A percentile compares a stretch with the other conserved stretches of the same genome.
Evolutionary conservation across 2,888 invertebrate species (phyloP).

Genomic region (Cloeon dipterum): DNA sequence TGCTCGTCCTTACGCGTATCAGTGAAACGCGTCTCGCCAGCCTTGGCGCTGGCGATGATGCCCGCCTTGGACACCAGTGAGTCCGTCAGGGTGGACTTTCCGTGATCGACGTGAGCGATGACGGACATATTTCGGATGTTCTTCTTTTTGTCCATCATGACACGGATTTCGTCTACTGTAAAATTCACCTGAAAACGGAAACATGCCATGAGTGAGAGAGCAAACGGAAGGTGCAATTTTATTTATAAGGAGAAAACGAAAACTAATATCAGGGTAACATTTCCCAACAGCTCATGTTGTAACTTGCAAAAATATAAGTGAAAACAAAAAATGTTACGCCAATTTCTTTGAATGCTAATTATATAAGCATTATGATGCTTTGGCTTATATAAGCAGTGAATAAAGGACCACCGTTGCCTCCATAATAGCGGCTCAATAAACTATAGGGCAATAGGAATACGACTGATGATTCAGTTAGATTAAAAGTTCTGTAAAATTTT

Average conservation of each 20-base stretch:
- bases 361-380: no score
- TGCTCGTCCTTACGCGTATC: constrained; percentile 99
- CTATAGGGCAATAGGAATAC: no score
- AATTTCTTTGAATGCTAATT: no score
- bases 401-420: no score
- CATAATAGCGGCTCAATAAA: no score
- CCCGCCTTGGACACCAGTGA: constrained; percentile 99
- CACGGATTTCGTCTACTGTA: constrained; percentile 98
- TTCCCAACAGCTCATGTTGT: no score
- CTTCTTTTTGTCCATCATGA: constrained; percentile 98
- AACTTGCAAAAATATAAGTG: no score
- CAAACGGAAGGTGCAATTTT: background rate
- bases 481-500: no score
- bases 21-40: constrained; percentile 97
- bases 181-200: constrained; percentile 78
- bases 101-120: constrained; percentile 99
- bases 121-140: constrained; percentile 99
- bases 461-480: no score
- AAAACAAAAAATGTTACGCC: no score
- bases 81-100: constrained; percentile 98
- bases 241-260: background rate
- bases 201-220: background rate
- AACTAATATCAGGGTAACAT: no score
- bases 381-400: no score
- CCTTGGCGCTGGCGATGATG: constrained; percentile 96